Conservation (phyloP, 1,140 invertebrate genomes). For the Galendromus occidentalis region DNA sequence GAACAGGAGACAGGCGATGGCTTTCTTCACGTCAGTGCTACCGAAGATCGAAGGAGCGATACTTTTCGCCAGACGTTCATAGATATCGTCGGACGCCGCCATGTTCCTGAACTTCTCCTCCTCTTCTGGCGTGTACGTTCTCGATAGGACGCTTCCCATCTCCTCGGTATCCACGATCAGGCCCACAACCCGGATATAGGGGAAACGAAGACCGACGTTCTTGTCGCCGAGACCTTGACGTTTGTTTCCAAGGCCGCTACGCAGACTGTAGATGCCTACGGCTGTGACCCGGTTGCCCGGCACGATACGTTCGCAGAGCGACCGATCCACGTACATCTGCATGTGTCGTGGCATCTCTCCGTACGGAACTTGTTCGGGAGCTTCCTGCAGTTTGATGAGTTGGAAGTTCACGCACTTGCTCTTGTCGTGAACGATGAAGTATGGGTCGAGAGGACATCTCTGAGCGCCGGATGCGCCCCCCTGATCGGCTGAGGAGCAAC, state of each 20-base stretch:
- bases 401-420: conserved; percentile 89
- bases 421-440: conserved; percentile 90
- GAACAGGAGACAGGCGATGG: conserved; percentile 85
- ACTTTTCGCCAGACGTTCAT: conserved; percentile 68
- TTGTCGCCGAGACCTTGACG: conserved; percentile 52
- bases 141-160: conserved; percentile 38
- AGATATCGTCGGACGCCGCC: conserved; percentile 61
- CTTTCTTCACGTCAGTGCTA: conserved; percentile 83
- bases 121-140: conserved; percentile 51
- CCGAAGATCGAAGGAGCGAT: conserved; percentile 97
- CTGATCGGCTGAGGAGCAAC: conserved; percentile 48
- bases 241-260: not conserved
- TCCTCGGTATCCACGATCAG: conserved; percentile 66
- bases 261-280: conserved; percentile 56
- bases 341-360: conserved; percentile 96
- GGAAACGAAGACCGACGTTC: conserved; percentile 71
- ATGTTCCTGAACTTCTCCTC: conserved; percentile 75
- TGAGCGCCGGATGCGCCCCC: conserved; percentile 43
- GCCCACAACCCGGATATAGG: conserved; percentile 85
- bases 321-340: conserved; percentile 80
- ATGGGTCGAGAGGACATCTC: conserved; percentile 88
- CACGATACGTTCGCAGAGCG: conserved; percentile 80
- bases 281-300: conserved; percentile 87
- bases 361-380: conserved; percentile 86
- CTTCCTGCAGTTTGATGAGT: conserved; percentile 72